Base-by-base conservation (phyloP, 2,797 vertebrate genomes). In the Micromesistius poutassou region DNA sequence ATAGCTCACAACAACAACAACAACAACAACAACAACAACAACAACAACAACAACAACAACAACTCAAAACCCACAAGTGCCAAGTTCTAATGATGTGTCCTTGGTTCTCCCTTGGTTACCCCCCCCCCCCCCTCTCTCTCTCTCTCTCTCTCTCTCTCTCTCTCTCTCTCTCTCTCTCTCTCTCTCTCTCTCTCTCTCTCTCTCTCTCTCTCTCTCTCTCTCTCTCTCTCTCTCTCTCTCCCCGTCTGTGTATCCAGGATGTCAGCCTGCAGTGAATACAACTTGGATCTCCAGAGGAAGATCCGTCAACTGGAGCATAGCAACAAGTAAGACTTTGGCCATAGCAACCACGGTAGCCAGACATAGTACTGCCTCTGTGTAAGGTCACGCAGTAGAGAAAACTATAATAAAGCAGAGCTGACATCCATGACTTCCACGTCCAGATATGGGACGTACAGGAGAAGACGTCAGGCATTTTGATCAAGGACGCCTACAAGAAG, bases 211-310 rank as follows among this genome's bases (percentile, higher is more conserved):
- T 62, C 25, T 71, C 25, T 36, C 73, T 79, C 30, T 70, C 30
- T 36, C 7, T 30, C 40, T 16, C 28, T 72, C 0, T 55, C 76
- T 74, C 28, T 28, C 46, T 77, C 74, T 62, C 0, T 35, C 31
- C 28, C 71, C 30, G 4, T 78, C 62, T 75, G 73, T 62, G 68
- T 82, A 30, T 86, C 14, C 75, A 99, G 97, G 88, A 97, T 99
- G 97, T 94, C 95, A 0, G 95, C 94, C 0, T 98, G 96, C 72
- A 95, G 92, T 0, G 85, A 94, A 22, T 96, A 97, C 83, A 98
- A 98, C 90, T 93, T 96, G 77, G 91, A 97, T 83, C 92, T 98
- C 75, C 96, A 98, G 89, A 95, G 94, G 81, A 98, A 96, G 50
- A 96, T 99, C 80, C 85, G 95, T 42, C 94, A 95, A 79, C 79